Evolutionary conservation across 2,113 vertebrate genomes (phyloP), one percentile per base, ranked within the genome.

Genomic region (Bubalus kerabau): DNA sequence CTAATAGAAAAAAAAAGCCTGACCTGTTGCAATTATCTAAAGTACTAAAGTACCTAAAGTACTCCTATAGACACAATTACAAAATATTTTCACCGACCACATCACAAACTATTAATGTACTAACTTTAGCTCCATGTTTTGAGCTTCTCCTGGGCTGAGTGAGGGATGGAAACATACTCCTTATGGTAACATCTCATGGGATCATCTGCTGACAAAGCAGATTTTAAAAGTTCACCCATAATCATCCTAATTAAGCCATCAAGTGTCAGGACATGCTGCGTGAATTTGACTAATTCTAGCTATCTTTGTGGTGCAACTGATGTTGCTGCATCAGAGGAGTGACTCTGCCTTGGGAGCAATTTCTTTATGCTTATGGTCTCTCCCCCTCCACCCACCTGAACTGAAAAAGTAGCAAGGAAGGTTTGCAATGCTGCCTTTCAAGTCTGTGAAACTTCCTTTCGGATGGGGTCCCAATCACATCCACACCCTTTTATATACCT

Each of bases 221-320:
- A 93, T 81, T 96, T 54, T 96, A 64, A 94, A 95, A 96, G 89
- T 91, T 74, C 96, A 93, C 80, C 62, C 91, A 93, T 93, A 96
- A 98, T 97, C 89, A 93, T 82, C 74, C 96, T 97, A 98, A 97
- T 98, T 97, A 95, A 43, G 71, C 89, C 95, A 87, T 94, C 93
- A 95, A 96, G 62, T 98, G 97, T 91, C 89, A 97, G 91, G 71
- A 96, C 97, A 98, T 98, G 97, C 89, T 95, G 89, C 89, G 91
- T 88, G 87, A 96, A 93, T 97, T 94, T 95, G 78, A 97, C 95
- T 91, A 97, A 87, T 93, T 98, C 91, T 96, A 93, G 56, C 71
- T 52, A 83, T 94, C 83, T 97, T 96, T 98, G 94, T 95, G 82
- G 95, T 90, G 71, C 46, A 91, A 82, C 46, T 87, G 56, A 91